Evolutionary conservation across 2,888 invertebrate species (phyloP), one percentile per base, ranked within the genome.

Genomic region (Gasteruption jaculator): DNA sequence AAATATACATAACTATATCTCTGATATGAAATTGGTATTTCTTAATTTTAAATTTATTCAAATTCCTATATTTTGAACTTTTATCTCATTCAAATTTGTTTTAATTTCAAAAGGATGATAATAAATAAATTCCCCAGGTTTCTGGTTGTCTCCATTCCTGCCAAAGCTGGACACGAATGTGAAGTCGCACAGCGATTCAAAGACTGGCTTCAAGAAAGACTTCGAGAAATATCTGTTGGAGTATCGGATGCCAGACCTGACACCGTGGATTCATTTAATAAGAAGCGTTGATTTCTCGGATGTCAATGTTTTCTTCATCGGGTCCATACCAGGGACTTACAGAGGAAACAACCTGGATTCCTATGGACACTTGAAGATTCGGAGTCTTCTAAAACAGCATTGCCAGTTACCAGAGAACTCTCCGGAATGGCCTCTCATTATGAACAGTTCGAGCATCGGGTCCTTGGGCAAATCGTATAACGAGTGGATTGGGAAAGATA

Each of bases 391-490:
- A 7, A 74, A 79, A 3, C 78, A 82, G 45, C 78, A 90, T 63
- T 85, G 84, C 22, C 66, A 63, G 26, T 58, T 74, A 48, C 73
- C 65, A 18, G 61, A 71, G 1, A 75, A 80, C 54, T 72, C 73
- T 7, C 54, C 63, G 1, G 56, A 65, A 5, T 86, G 88, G 80
- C 80, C 85, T 0, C 73, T 94, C 0, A 67, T 92, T 3, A 86
- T 86, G 1, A 95, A 96, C 71, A 86, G 91, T 40, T 94, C 93
- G 20, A 94, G 93, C 51, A 83, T 96, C 26, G 96, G 95, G 16
- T 86, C 85, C 46, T 77, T 90, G 36, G 94, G 94, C 2, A 75
- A 82, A 8, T 79, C 76, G 35, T 61, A 58, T 6, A 73, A 75
- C 6, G 68, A 76, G 27, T 95, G 94, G 94, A 72, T 95, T 45